Conservation (phyloP, 1,140 invertebrate genomes). For the Trachymyrmex septentrionalis region DNA sequence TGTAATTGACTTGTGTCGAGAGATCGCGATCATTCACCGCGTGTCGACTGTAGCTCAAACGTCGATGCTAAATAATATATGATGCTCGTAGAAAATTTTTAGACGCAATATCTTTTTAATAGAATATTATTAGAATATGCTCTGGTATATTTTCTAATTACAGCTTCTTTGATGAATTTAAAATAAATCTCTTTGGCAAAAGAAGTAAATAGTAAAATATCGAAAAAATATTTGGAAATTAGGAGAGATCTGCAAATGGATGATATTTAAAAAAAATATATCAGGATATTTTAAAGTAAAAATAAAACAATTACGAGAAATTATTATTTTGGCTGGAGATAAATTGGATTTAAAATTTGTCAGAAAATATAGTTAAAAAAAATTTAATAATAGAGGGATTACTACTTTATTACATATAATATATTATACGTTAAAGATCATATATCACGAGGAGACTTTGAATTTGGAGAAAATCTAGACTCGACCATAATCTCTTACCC, state of each 20-base stretch:
- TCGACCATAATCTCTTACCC: constrained; percentile 88
- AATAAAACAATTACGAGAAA: neutral
- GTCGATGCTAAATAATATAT: constrained; percentile 91
- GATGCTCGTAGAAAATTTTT: constrained; percentile 4
- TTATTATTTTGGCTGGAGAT: neutral
- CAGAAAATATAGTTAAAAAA: neutral
- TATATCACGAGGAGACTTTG: neutral
- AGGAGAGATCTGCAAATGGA: too few species aligned
- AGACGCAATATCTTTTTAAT: neutral
- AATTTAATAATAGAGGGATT: neutral
- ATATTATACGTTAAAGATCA: constrained; percentile 15
- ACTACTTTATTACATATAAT: constrained; percentile 13
- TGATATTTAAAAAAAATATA: neutral
- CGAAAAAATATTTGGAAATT: neutral
- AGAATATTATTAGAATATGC: neutral
- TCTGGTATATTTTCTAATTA: neutral
- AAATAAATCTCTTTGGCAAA: neutral
- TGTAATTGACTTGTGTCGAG: constrained; percentile 94
- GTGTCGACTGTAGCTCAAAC: constrained; percentile 96
- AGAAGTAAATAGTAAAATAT: neutral
- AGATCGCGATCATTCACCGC: constrained; percentile 95
- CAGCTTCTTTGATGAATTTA: neutral
- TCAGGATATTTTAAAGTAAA: neutral
- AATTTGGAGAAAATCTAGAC: neutral
- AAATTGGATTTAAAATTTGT: neutral